phyloP scores from a whole-genome alignment of 2,888 invertebrate species.

The Seira ritae region DNA sequence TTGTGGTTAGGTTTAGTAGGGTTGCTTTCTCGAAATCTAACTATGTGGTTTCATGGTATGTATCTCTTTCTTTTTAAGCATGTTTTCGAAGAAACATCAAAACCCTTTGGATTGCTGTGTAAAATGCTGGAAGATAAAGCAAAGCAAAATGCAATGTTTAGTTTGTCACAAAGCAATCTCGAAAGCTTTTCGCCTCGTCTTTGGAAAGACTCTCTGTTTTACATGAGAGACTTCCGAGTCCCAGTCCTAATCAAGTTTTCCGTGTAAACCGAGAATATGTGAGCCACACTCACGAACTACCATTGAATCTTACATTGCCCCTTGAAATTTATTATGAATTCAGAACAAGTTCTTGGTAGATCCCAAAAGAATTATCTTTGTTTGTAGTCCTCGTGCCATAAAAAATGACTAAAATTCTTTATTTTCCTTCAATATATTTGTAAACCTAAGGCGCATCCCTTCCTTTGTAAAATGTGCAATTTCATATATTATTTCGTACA shows the following conservation, averaged over 20 bases:
- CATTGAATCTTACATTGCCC: neutral
- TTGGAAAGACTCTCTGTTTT: neutral
- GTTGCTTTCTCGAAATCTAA: too few species aligned
- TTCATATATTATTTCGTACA: neutral
- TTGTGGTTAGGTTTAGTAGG: too few species aligned
- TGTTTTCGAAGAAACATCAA: too few species aligned
- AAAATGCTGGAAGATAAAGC: neutral
- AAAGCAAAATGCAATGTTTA: neutral
- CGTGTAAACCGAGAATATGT: slow-evolving; percentile 4
- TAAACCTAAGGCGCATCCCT: too few species aligned
- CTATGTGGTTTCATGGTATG: too few species aligned
- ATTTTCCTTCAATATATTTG: neutral
- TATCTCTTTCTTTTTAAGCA: too few species aligned
- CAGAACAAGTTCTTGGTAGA: neutral
- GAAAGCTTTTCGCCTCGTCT: neutral
- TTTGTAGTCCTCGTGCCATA: neutral
- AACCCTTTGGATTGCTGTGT: too few species aligned
- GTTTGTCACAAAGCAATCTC: neutral
- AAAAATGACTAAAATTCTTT: neutral
- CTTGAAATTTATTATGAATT: slow-evolving; percentile 13
- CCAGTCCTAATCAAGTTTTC: slow-evolving; percentile 29
- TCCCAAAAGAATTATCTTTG: slow-evolving; percentile 4
- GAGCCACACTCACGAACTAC: neutral
- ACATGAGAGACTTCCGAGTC: slow-evolving; percentile 19
- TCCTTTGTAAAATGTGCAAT: neutral